Conservation (phyloP, 2,797 vertebrate species). For the Australoheros facetus region DNA sequence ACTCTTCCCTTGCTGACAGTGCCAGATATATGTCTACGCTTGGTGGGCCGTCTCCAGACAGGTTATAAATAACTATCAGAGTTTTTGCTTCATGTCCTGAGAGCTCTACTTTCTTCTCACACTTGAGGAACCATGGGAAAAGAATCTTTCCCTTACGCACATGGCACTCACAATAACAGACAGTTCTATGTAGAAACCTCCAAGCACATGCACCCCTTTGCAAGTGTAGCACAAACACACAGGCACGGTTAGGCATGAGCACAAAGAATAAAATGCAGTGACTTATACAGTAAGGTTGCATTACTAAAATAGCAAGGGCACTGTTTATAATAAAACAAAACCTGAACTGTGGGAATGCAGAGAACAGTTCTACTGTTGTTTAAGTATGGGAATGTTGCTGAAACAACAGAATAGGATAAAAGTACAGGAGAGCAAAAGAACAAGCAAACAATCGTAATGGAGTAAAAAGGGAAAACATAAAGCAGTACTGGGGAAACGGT, state of each 20-base stretch:
- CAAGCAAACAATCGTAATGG: conserved; percentile 52
- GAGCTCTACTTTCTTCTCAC: conserved; percentile 80
- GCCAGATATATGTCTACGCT: conserved; percentile 74
- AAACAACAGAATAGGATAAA: conserved; percentile 65
- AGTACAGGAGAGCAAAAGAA: conserved; percentile 46
- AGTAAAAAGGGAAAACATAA: conserved; percentile 23
- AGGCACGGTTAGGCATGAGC: conserved; percentile 29
- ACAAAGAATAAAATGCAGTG: conserved; percentile 35
- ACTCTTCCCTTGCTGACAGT: conserved; percentile 65
- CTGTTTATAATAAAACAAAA: conserved; percentile 68
- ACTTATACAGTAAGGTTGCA: conserved; percentile 30
- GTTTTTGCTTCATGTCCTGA: conserved; percentile 73
- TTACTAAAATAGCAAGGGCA: conserved; percentile 49
- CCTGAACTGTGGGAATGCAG: conserved; percentile 62
- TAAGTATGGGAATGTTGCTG: conserved; percentile 74
- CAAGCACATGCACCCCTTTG: conserved; percentile 33
- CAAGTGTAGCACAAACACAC: conserved; percentile 49
- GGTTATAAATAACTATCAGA: conserved; percentile 79
- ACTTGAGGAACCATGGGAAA: conserved; percentile 81
- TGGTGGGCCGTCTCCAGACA: conserved; percentile 74
- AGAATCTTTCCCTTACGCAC: conserved; percentile 81
- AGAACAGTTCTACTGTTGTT: conserved; percentile 54
- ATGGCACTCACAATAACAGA: conserved; percentile 68
- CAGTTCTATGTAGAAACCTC: conserved; percentile 62
- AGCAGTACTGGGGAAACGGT: conserved; percentile 40